Conservation (phyloP, 2,888 invertebrate genomes). For the Muscina levida region DNA sequence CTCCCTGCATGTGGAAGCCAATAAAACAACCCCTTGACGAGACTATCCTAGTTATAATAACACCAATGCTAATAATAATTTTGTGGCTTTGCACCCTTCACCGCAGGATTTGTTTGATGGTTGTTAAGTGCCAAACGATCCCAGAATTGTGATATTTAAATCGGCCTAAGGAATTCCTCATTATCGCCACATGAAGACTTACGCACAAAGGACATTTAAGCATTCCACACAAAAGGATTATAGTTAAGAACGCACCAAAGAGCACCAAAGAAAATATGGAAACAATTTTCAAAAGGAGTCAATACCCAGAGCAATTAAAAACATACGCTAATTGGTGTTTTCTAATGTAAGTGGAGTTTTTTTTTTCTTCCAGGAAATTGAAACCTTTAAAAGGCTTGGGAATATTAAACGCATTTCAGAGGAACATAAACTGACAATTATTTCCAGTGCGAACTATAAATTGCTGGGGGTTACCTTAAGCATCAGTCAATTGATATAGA, state of each 20-base stretch:
- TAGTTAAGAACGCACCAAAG: not conserved
- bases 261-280: constrained; percentile 13
- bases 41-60: constrained; percentile 62
- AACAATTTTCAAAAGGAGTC: constrained; percentile 41
- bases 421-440: constrained; percentile 22
- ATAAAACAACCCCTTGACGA: constrained; percentile 56
- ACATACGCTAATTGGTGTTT: constrained; percentile 67
- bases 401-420: not conserved
- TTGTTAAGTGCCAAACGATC: constrained; percentile 27
- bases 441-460: no score
- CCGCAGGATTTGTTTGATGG: constrained; percentile 57
- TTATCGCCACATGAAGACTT: constrained; percentile 63
- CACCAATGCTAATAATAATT: constrained; percentile 67
- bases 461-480: no score
- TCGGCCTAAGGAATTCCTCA: constrained; percentile 52
- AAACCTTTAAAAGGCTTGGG: not conserved
- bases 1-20: constrained; percentile 35
- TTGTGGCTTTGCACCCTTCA: constrained; percentile 67
- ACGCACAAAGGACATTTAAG: constrained; percentile 44
- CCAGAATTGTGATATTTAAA: constrained; percentile 43
- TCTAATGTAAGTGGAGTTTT: constrained; percentile 24
- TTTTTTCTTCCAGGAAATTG: not conserved
- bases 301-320: constrained; percentile 51
- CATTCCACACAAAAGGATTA: constrained; percentile 39
- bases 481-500: no score